phyloP scores from a whole-genome alignment of 2,113 vertebrate genomes.

The Pteruthius melanotis region DNA sequence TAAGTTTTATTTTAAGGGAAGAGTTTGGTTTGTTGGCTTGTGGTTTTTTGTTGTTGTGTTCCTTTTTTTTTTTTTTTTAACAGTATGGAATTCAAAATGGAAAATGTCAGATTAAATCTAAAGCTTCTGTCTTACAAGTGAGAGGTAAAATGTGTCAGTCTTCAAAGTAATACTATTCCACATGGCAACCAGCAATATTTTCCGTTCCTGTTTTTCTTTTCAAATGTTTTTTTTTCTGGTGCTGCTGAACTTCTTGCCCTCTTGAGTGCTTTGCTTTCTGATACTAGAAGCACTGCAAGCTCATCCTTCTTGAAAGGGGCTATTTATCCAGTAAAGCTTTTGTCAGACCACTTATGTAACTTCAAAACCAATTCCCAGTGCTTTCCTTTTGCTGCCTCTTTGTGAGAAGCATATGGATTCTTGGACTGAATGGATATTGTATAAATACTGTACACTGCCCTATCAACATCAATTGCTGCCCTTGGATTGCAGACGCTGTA shows the following conservation, averaged over 20 bases:
- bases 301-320: constrained; percentile 7
- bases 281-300: background rate
- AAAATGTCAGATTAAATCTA: constrained; percentile 44
- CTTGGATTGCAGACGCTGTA: background rate
- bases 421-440: background rate
- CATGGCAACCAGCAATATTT: constrained; percentile 16
- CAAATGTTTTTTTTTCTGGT: background rate
- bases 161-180: constrained; percentile 2
- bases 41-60: background rate
- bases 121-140: constrained; percentile 22
- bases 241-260: constrained; percentile 28
- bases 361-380: background rate
- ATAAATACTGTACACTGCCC: background rate
- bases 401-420: background rate
- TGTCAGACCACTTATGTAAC: background rate
- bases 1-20: background rate
- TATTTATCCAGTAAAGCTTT: constrained; percentile 19
- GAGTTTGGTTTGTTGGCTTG: background rate
- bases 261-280: background rate
- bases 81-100: background rate
- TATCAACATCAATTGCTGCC: background rate
- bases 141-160: constrained; percentile 31
- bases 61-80: background rate
- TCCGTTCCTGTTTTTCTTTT: constrained; percentile 46
- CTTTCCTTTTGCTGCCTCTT: background rate